Evolutionary conservation across 2,113 vertebrate species (phyloP), one percentile per base, ranked within the genome.

Genomic region (Lathamus discolor): DNA sequence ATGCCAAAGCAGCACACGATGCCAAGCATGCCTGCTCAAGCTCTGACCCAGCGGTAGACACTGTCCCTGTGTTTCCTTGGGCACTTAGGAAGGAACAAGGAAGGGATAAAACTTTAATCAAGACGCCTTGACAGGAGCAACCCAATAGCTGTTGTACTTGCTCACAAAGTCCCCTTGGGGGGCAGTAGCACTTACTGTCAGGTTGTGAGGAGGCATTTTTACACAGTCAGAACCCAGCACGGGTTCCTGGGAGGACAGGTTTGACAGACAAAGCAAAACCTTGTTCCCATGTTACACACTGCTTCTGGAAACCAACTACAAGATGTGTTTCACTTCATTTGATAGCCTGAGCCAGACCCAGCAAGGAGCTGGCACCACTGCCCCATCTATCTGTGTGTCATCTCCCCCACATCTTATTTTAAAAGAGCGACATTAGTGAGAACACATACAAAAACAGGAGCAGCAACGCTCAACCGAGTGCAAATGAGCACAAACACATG

Each of bases 31-130:
- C 33, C 25, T 0, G 0, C 17, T 66, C 15, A 4, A 55, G 61
- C 11, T 43, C 33, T 2, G 0, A 7, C 22, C 44, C 39, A 1
- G 3, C 0, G 1, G 29, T 19, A 7, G 1, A 14, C 20, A 4
- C 57, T 10, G 5, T 15, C 48, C 31, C 63, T 19, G 24, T 5
- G 23, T 10, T 31, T 48, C 62, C 68, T 49, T 7, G 2, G 35
- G 55, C 82, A 20, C 6, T 9, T 2, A 11, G 29, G 39, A 44
- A 35, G 49, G 48, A 41, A 59, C 33, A n/a, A 59, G 24, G 57
- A 39, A 55, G 7, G 46, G 64, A 69, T 41, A 25, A 76, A 54
- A 63, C 4, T 28, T 8, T 6, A 17, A 46, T 14, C 7, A 17
- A 15, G 70, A 18, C 51, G 35, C 46, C 66, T 35, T 8, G 14